phyloP scores from a whole-genome alignment of 1,140 invertebrate genomes.

The Lordiphosa stackelbergi region DNA sequence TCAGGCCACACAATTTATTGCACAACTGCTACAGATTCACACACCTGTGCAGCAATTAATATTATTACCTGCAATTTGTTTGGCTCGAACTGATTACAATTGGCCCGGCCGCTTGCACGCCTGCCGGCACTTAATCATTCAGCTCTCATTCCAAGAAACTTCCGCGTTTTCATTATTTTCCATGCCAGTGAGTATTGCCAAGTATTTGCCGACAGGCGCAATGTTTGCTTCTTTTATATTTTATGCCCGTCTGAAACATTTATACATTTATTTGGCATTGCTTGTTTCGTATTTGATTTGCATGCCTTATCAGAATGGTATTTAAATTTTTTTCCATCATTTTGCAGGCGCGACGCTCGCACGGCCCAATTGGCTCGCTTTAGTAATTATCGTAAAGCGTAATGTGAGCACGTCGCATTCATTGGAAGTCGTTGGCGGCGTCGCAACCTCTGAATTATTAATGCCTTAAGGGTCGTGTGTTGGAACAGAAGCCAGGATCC shows the following conservation, averaged over 20 bases:
- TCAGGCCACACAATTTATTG: slow-evolving; percentile 29
- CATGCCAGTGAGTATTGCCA: slow-evolving; percentile 3
- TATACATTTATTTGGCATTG: slow-evolving; percentile 35
- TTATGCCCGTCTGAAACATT: slow-evolving; percentile 31
- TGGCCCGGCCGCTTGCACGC: slow-evolving; percentile 4
- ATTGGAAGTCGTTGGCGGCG: slow-evolving; percentile 30
- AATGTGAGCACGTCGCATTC: slow-evolving; percentile 36
- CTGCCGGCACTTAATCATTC: slow-evolving; percentile 18
- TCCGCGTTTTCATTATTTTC: slow-evolving; percentile 6
- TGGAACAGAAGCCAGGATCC: slow-evolving; percentile 1
- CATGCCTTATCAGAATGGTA: slow-evolving; percentile 25
- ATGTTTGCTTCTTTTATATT: slow-evolving; percentile 1
- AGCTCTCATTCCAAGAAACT: slow-evolving; percentile 4
- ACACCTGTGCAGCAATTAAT: slow-evolving; percentile 34
- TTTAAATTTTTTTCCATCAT: slow-evolving; percentile 41
- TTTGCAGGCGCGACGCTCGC: slow-evolving; percentile 15
- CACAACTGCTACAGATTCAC: slow-evolving; percentile 17
- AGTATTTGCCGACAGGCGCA: background rate
- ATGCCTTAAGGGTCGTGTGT: slow-evolving; percentile 24
- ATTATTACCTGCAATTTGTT: slow-evolving; percentile 51
- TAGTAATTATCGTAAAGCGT: slow-evolving; percentile 43
- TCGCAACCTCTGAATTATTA: slow-evolving; percentile 45
- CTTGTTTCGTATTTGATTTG: slow-evolving; percentile 26
- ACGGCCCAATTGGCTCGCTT: slow-evolving; percentile 23
- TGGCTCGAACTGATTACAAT: slow-evolving; percentile 16